These are phyloP conservation scores for Syrrhaptes paradoxus DNA, from an alignment of 2,113 vertebrate genomes.

Conservation along the genomic window DNA sequence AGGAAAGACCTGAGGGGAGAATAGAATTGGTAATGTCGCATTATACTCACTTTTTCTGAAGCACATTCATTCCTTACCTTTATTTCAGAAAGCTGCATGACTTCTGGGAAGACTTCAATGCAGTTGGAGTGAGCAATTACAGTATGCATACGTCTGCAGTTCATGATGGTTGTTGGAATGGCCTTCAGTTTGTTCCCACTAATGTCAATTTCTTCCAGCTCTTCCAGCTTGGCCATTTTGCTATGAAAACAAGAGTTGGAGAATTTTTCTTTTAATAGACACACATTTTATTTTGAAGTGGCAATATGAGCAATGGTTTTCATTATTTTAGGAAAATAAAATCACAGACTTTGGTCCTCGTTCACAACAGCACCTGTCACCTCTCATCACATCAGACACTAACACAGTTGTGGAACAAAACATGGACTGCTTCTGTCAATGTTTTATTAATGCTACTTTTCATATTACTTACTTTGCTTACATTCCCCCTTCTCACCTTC, in stretches of 20 bases:
- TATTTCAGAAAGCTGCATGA: constrained; percentile 97
- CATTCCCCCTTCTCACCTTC: not conserved
- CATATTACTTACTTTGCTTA: not conserved
- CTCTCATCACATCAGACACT: not conserved
- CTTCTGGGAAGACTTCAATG: constrained; percentile 96
- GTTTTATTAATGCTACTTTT: not conserved
- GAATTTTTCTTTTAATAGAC: not conserved
- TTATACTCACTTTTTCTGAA: not conserved
- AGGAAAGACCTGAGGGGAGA: not conserved
- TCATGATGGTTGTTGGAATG: constrained; percentile 95
- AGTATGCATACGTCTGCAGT: constrained; percentile 93
- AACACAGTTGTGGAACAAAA: not conserved
- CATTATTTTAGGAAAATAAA: not conserved
- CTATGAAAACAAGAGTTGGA: constrained; percentile 67
- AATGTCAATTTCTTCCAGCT: constrained; percentile 95
- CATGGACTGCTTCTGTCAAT: not conserved
- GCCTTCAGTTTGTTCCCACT: constrained; percentile 97
- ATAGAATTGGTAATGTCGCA: not conserved
- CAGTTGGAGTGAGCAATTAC: constrained; percentile 95
- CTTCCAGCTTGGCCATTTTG: constrained; percentile 99
- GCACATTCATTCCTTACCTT: constrained; percentile 78
- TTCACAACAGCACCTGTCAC: not conserved
- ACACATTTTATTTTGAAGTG: not conserved
- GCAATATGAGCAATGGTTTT: not conserved
- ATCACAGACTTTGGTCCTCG: not conserved